Conservation (phyloP, 2,113 vertebrate species). For the Archilochus colubris region DNA sequence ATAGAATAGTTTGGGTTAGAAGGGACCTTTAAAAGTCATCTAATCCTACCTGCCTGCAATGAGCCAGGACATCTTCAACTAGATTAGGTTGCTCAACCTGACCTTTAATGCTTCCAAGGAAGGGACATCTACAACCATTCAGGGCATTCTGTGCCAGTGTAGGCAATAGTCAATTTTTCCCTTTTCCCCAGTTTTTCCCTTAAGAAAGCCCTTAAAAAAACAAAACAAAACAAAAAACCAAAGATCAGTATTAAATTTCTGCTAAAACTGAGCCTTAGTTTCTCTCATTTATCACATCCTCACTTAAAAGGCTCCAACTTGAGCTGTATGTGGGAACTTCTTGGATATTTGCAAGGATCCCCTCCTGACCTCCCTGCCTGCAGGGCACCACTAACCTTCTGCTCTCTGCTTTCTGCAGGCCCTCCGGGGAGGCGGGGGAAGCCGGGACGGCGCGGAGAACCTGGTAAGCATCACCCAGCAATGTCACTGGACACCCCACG, state of each 20-base stretch:
- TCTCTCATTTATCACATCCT: not conserved
- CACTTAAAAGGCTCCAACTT: not conserved
- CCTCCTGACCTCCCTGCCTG: fast-evolving
- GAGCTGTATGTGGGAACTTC: not conserved
- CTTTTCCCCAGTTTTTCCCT: too few relatives aligned
- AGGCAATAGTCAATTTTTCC: not conserved
- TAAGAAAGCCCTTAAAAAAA: not conserved
- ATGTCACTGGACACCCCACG: fast-evolving
- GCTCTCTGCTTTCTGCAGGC: slow-evolving; percentile 78
- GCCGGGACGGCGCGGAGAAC: slow-evolving; percentile 89
- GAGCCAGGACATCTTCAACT: not conserved
- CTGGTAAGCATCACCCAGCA: slow-evolving; percentile 77
- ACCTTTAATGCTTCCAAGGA: not conserved
- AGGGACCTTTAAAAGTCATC: not conserved
- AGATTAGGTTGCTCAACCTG: not conserved
- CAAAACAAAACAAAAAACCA: not conserved
- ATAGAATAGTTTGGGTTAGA: not conserved
- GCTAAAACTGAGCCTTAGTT: not conserved
- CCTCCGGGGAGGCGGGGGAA: slow-evolving; percentile 92
- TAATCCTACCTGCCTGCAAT: not conserved
- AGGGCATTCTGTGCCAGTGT: not conserved
- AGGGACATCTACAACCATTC: too few relatives aligned
- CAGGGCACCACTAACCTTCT: not conserved
- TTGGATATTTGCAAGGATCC: fast-evolving
- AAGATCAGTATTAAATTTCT: not conserved